A percentile compares a stretch with the other conserved stretches of the same genome.
phyloP scores from a whole-genome alignment of 2,113 vertebrate genomes.

The Dicentrarchus labrax region DNA sequence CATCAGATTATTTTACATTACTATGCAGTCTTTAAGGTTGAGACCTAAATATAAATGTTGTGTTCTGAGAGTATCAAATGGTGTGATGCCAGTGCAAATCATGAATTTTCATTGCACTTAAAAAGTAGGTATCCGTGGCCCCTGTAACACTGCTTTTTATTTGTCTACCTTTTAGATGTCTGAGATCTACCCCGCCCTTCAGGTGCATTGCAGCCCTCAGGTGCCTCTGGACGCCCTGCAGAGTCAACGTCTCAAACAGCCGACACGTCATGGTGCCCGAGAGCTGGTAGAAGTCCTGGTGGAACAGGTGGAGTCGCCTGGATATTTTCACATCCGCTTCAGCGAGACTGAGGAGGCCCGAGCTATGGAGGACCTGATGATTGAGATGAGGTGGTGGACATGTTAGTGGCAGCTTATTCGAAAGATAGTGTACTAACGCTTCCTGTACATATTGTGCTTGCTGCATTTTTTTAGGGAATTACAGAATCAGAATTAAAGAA shows the following conservation, averaged over 20 bases:
- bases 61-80: too few species aligned
- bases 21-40: neutral
- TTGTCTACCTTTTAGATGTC: constrained; percentile 59
- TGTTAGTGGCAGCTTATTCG: neutral
- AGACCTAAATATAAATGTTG: too few species aligned
- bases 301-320: constrained; percentile 87
- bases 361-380: constrained; percentile 90
- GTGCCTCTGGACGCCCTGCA: constrained; percentile 90
- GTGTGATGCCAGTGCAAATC: neutral
- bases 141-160: neutral
- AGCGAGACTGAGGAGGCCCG: constrained; percentile 81
- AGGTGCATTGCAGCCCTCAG: constrained; percentile 49
- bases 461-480: neutral
- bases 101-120: too few species aligned
- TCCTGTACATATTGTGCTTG: neutral
- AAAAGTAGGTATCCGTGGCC: too few species aligned
- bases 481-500: neutral
- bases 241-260: constrained; percentile 83
- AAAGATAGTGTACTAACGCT: neutral
- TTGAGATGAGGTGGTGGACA: constrained; percentile 91
- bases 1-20: neutral
- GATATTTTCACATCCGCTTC: constrained; percentile 90
- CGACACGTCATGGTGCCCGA: constrained; percentile 74
- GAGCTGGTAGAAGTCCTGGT: constrained; percentile 87
- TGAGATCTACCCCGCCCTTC: constrained; percentile 59